A percentile compares a stretch with the other conserved stretches of the same genome.
These are phyloP conservation scores for Actinemys pallida DNA, from an alignment of 2,113 vertebrate species.

Conservation along the genomic window DNA sequence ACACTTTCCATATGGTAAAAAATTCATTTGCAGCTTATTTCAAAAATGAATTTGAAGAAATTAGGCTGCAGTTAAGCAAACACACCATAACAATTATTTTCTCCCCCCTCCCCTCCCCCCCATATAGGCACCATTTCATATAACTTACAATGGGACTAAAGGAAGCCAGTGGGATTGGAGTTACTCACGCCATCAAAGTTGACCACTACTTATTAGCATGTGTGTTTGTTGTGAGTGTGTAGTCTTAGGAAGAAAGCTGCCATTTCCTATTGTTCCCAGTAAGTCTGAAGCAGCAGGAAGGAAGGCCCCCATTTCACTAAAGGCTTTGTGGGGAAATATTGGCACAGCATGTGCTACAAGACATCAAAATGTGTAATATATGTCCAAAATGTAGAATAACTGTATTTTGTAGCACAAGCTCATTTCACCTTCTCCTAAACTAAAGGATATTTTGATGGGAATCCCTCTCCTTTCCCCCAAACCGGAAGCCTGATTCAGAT, in stretches of 20 bases:
- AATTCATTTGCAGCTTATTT: too few species aligned
- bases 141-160: background rate
- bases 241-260: background rate
- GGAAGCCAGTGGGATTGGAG: background rate
- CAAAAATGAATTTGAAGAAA: background rate
- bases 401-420: conserved; percentile 47
- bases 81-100: too few species aligned
- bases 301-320: conserved; percentile 14
- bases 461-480: conserved; percentile 10
- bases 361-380: background rate
- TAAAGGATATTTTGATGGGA: conserved; percentile 48
- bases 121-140: accelerated
- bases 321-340: background rate
- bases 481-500: conserved; percentile 59
- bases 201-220: background rate
- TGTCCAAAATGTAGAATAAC: background rate
- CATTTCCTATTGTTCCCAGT: background rate
- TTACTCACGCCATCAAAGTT: background rate
- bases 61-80: background rate
- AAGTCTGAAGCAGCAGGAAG: background rate
- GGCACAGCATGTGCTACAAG: background rate
- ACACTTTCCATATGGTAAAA: too few species aligned
- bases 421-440: background rate
- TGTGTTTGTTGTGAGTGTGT: background rate
- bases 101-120: accelerated